Evolutionary conservation across 2,888 invertebrate genomes (phyloP), one percentile per base, ranked within the genome.

Genomic region (Protonemura montana): DNA sequence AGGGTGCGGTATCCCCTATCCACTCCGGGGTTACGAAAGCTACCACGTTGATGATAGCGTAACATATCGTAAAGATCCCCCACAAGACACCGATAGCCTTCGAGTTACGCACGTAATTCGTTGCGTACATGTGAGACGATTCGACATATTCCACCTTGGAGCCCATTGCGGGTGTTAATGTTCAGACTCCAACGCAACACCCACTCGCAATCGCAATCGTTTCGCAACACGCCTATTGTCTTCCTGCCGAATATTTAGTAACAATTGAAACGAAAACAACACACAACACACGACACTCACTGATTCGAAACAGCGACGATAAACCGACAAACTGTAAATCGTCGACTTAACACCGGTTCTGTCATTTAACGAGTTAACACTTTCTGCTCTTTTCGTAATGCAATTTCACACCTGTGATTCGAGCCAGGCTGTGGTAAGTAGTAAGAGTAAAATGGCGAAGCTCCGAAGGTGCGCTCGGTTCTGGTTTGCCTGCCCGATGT

Each of bases 11-110:
- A 92, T 96, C 96, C 16, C 97, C 97, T 88, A 97, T 94, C 98
- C 98, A 97, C 92, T 98, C 96, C 80, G 98, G 98, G 88, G 98
- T 98, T 87, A 99, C 95, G 91, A 99, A 98, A 3, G 98, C 97
- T 42, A 99, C 98, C 89, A 97, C 95, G 90, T 96, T 96, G 90
- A 99, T 98, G 90, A 99, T 98, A 88, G 98, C 97, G 91, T 98
- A 98, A 92, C 98, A 98, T 91, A 99, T 97, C 89, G 98, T 97
- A 92, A 99, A 98, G 90, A 99, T 97, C 88, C 97, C 98, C 99
- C 99, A 99, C 89, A 99, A 94, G 87, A 99, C 98, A 85, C 98
- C 98, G 88, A 99, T 97, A 85, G 98, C 98, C 93, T 97, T 97
- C 89, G 97, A 97, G 93, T 97, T 97, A 89, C 97, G 94, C 89